Percentiles rank a stretch among this genome's conserved stretches.
These are phyloP conservation scores for Spodoptera littoralis DNA, from an alignment of 2,888 invertebrate species.

Conservation along the genomic window DNA sequence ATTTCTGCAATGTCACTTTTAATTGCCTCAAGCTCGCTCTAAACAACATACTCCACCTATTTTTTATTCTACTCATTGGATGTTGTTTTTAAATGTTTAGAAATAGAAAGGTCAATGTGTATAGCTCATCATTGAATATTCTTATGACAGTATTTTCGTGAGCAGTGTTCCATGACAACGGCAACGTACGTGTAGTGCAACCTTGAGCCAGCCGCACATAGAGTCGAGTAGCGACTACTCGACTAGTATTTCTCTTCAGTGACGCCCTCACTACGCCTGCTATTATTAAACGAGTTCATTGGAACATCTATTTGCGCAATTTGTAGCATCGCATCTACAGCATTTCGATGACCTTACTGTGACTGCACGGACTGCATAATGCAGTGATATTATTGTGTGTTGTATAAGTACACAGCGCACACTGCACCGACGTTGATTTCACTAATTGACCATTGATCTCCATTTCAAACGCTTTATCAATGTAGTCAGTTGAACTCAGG, in stretches of 20 bases:
- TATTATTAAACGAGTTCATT: slow-evolving; percentile 89
- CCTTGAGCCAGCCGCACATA: slow-evolving; percentile 76
- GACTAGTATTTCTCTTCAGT: slow-evolving; percentile 73
- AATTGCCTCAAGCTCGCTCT: slow-evolving; percentile 59
- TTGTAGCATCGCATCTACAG: slow-evolving; percentile 82
- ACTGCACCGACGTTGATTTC: slow-evolving; percentile 42
- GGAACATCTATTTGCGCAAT: slow-evolving; percentile 89
- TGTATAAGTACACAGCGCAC: slow-evolving; percentile 30
- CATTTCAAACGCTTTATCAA: slow-evolving; percentile 44
- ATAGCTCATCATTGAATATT: slow-evolving; percentile 41
- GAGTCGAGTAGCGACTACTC: slow-evolving; percentile 66
- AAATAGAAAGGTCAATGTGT: slow-evolving; percentile 5
- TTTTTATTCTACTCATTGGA: neutral
- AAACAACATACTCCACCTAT: slow-evolving; percentile 1
- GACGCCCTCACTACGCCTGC: slow-evolving; percentile 85
- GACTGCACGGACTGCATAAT: slow-evolving; percentile 63
- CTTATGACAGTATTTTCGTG: slow-evolving; percentile 67
- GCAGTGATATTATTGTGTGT: slow-evolving; percentile 38
- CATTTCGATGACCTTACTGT: slow-evolving; percentile 83
- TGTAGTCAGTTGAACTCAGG: slow-evolving; percentile 34
- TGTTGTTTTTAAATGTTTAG: slow-evolving; percentile 4
- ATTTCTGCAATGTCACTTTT: slow-evolving; percentile 74
- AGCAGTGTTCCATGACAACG: slow-evolving; percentile 65
- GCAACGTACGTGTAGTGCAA: slow-evolving; percentile 62
- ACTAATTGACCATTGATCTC: slow-evolving; percentile 51